These are phyloP conservation scores for Xenentodon cancila DNA, from an alignment of 2,797 vertebrate species.

Conservation along the genomic window DNA sequence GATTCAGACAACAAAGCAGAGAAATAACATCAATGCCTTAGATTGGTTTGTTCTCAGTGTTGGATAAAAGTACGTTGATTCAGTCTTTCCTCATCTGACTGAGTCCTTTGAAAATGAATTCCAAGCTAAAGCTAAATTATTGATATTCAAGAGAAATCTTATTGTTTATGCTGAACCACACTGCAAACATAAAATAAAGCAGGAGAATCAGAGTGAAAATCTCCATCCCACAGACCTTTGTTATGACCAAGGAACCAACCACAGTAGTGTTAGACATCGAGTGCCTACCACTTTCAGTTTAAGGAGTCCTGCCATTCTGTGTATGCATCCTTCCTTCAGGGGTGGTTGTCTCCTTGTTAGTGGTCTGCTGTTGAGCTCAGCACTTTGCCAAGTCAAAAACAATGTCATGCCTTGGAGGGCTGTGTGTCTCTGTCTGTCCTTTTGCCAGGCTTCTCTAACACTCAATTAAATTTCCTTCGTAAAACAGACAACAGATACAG, in stretches of 20 bases:
- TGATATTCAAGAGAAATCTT: constrained; percentile 70
- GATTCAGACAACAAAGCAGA: constrained; percentile 75
- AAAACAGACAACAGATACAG: constrained; percentile 52
- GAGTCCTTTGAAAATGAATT: constrained; percentile 74
- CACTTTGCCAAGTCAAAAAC: constrained; percentile 82
- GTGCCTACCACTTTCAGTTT: constrained; percentile 54
- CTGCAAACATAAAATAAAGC: constrained; percentile 56
- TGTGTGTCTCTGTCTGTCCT: constrained; percentile 69
- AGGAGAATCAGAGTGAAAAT: constrained; percentile 36
- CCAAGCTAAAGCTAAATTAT: constrained; percentile 74
- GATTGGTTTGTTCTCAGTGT: constrained; percentile 70
- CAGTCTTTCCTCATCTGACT: constrained; percentile 60
- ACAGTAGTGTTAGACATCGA: constrained; percentile 37
- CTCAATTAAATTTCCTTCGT: constrained; percentile 69
- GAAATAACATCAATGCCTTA: constrained; percentile 65
- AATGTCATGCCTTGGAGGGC: constrained; percentile 77
- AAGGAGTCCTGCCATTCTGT: constrained; percentile 65
- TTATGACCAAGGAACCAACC: constrained; percentile 52
- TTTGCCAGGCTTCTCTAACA: constrained; percentile 57
- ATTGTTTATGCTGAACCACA: constrained; percentile 45
- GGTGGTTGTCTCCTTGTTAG: constrained; percentile 75
- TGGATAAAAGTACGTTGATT: constrained; percentile 68
- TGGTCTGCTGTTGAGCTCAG: constrained; percentile 79
- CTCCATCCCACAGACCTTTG: constrained; percentile 44
- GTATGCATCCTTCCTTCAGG: constrained; percentile 69